Evolutionary conservation across 2,888 invertebrate genomes (phyloP).

Genomic region (Eucera pruinosa): DNA sequence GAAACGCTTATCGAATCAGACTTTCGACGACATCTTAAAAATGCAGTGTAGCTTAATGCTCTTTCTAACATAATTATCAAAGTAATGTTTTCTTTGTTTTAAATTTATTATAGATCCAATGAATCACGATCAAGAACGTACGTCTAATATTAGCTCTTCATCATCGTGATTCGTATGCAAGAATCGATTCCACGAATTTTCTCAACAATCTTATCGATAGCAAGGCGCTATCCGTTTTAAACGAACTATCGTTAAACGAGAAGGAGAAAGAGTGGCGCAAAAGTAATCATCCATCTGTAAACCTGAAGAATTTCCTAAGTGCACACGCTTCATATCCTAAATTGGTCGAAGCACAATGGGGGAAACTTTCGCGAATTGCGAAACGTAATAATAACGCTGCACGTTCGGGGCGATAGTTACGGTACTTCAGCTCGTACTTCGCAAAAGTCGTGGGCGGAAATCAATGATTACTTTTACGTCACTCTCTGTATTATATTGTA

Average conservation of each 20-base stretch:
- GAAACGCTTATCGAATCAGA: too few species aligned
- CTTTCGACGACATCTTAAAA: too few species aligned
- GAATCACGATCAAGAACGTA: too few species aligned
- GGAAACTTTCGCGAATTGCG: neutral
- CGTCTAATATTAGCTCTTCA: neutral
- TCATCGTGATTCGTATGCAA: too few species aligned
- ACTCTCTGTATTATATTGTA: slow-evolving; percentile 59
- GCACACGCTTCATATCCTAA: neutral
- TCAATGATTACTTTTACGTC: slow-evolving; percentile 32
- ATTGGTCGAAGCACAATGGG: neutral
- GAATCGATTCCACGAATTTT: neutral
- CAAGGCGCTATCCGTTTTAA: too few species aligned
- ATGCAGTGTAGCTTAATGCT: too few species aligned
- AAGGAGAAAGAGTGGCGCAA: too few species aligned
- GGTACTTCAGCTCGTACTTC: too few species aligned
- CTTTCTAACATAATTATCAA: too few species aligned
- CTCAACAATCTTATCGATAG: neutral
- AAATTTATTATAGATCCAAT: too few species aligned
- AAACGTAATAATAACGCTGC: neutral
- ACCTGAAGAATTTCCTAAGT: neutral
- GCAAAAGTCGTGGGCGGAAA: neutral
- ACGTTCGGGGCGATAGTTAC: neutral
- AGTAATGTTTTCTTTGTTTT: too few species aligned
- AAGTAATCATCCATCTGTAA: neutral
- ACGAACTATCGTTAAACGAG: too few species aligned